Base-by-base conservation (phyloP, 2,797 vertebrate species). In the Melanotaenia parkinsoni region DNA sequence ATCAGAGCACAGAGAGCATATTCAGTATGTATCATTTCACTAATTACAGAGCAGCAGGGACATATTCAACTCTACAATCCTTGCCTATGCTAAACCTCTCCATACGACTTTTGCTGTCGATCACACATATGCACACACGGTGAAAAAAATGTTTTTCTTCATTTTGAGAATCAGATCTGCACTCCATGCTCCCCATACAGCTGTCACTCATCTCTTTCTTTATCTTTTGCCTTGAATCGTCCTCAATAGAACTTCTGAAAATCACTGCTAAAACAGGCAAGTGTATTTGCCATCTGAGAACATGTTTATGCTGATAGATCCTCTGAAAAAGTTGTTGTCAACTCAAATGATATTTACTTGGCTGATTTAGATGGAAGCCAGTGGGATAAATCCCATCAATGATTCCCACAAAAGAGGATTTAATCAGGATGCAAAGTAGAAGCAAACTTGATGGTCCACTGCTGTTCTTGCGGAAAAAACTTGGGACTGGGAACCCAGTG, bases 21-120 rank as follows among this genome's bases (percentile, higher is more conserved):
- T 76, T 73, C 81, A 86, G 85, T 84, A 88, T 91, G 88, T 90
- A 89, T 88, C 70, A 87, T 90, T 92, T 82, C 70, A 77, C 85
- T 90, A 90, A 93, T 91, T 90, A 91, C 74, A 88, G 74, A 82
- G 76, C 86, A 88, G 67, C 69, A 66, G 89, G 86, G 88, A 85
- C 68, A 67, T 50, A 75, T 78, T 83, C 65, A 67, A 77, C 84
- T 83, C 80, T 88, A 70, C 87, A 77, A 88, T 89, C 85, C 40
- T 54, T 63, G 72, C 70, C 74, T 63, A 51, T 83, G 67, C 73
- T 72, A 83, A 87, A 81, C 74, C 72, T 79, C 75, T 80, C 58
- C 28, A 58, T 76, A 74, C 26, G 12, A 71, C 67, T 63, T 74
- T 63, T 1, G 20, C 61, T 92, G 87, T 89, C 80, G 91, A 56